These are phyloP conservation scores for Narcine bancroftii DNA, from an alignment of 2,113 vertebrate species.

Conservation along the genomic window DNA sequence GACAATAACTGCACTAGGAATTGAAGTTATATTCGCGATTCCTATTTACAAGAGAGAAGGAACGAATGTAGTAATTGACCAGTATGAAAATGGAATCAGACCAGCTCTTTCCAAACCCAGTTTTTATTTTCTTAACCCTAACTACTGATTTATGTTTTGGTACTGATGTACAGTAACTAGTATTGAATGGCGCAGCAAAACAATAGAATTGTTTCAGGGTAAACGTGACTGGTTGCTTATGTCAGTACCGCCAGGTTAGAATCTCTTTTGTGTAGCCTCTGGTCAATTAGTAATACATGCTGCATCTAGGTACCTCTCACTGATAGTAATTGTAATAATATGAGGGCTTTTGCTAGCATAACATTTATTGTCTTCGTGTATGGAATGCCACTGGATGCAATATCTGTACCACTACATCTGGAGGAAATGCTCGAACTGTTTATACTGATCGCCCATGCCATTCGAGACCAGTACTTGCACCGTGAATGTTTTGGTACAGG, in stretches of 20 bases:
- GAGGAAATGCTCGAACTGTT: slow-evolving; percentile 12
- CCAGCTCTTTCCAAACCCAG: slow-evolving; percentile 53
- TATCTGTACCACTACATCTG: slow-evolving; percentile 15
- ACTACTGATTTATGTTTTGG: background rate
- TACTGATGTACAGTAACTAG: background rate
- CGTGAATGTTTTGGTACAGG: slow-evolving; percentile 6
- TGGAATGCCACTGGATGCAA: slow-evolving; percentile 30
- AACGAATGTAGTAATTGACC: slow-evolving; percentile 46
- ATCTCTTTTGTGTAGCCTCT: background rate
- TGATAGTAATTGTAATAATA: background rate
- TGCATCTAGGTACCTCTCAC: slow-evolving; percentile 14
- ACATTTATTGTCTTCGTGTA: background rate
- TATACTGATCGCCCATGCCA: background rate
- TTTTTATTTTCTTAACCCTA: slow-evolving; percentile 48
- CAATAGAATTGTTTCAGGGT: background rate
- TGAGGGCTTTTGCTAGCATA: background rate
- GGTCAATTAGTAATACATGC: background rate
- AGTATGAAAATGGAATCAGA: slow-evolving; percentile 50
- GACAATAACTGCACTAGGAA: slow-evolving; percentile 80
- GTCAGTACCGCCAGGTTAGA: background rate
- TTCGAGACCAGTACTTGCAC: background rate
- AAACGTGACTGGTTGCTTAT: background rate
- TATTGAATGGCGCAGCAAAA: background rate
- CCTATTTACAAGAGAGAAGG: slow-evolving; percentile 62
- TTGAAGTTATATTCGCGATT: slow-evolving; percentile 67